Percentiles rank a stretch among this genome's conserved stretches.
phyloP scores from a whole-genome alignment of 1,140 invertebrate genomes.

The Antheraea pernyi region DNA sequence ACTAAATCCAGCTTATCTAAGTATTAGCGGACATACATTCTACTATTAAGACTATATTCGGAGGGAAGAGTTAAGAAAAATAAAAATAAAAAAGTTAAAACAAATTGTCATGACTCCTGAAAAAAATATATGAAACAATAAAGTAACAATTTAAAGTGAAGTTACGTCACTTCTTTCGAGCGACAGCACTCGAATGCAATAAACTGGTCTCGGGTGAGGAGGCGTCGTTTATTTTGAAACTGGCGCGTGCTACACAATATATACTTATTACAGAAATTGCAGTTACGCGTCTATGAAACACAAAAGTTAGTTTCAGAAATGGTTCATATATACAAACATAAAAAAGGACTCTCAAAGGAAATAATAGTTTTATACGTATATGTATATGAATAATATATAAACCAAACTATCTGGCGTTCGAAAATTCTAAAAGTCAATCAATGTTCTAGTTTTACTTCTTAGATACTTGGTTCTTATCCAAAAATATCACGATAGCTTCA shows the following conservation, averaged over 20 bases:
- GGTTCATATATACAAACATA: too few relatives aligned
- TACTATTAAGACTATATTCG: background rate
- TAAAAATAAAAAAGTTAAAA: too few relatives aligned
- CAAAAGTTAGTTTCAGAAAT: background rate
- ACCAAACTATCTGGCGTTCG: too few relatives aligned
- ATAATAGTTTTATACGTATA: too few relatives aligned
- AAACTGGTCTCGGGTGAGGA: background rate
- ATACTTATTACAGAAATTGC: background rate
- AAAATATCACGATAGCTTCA: too few relatives aligned
- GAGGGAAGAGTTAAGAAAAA: background rate
- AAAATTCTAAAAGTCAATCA: too few relatives aligned
- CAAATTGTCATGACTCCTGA: too few relatives aligned
- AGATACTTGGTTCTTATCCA: too few relatives aligned
- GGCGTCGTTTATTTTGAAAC: constrained; percentile 5
- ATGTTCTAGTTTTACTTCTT: too few relatives aligned
- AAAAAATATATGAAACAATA: background rate
- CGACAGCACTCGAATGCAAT: constrained; percentile 12
- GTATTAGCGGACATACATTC: too few relatives aligned
- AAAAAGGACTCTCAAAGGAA: too few relatives aligned
- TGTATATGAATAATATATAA: too few relatives aligned
- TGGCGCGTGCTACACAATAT: background rate
- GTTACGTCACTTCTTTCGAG: constrained; percentile 9
- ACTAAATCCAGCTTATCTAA: background rate
- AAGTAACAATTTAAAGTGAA: constrained; percentile 5
- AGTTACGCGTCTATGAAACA: background rate